Evolutionary conservation across 2,113 vertebrate genomes (phyloP).

Genomic region (Pluvialis apricaria): DNA sequence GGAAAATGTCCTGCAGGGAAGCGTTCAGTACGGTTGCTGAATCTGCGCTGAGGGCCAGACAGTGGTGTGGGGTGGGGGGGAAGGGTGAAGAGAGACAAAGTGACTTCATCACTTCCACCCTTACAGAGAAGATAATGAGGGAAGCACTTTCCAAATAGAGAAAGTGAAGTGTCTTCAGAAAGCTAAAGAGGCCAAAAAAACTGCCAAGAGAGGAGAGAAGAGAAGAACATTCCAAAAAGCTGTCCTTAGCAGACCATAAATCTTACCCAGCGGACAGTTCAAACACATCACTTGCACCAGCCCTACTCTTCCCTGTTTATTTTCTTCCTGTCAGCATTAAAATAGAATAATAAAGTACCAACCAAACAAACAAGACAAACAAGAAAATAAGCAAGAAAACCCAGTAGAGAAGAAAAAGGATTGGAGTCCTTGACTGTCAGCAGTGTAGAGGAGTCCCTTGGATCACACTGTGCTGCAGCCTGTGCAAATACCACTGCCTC

Average conservation of each 20-base stretch:
- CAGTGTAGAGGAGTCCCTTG: not conserved
- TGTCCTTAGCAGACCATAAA: constrained; percentile 42
- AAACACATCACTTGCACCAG: constrained; percentile 30
- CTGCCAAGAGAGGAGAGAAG: constrained; percentile 10
- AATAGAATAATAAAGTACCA: constrained; percentile 26
- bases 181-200: not conserved
- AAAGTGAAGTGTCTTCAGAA: constrained; percentile 27
- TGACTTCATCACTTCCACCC: constrained; percentile 5
- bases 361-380: not conserved
- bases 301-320: constrained; percentile 36
- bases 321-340: constrained; percentile 52
- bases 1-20: not conserved
- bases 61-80: accelerated
- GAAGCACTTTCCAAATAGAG: constrained; percentile 8
- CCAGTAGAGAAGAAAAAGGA: not conserved
- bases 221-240: constrained; percentile 27
- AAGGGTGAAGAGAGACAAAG: not conserved
- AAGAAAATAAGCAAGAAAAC: constrained; percentile 12
- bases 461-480: not conserved
- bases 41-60: not conserved
- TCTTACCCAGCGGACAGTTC: constrained; percentile 13
- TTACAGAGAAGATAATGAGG: not conserved
- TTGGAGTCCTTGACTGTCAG: not conserved
- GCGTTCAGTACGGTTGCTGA: not conserved
- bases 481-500: not conserved